A percentile compares a stretch with the other conserved stretches of the same genome.
Evolutionary conservation across 1,140 invertebrate species (phyloP).

Genomic region (Chironomus striatipennis): DNA sequence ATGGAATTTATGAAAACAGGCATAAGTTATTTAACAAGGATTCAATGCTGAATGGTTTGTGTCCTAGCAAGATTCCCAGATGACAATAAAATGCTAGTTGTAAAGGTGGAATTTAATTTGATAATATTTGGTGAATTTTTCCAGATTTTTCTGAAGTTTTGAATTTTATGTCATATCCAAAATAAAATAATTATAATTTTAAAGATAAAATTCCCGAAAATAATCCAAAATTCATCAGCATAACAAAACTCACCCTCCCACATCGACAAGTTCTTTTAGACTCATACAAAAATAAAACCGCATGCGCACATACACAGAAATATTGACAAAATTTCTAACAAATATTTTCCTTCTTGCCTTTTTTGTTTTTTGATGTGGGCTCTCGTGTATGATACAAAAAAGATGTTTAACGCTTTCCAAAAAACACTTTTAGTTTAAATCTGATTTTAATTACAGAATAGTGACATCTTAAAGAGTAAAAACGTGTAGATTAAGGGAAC

Average conservation of each 20-base stretch:
- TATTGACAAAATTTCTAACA: not conserved
- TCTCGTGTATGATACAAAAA: not conserved
- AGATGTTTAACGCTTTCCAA: not conserved
- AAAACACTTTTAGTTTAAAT: not conserved
- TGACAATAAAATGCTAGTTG: too few relatives aligned
- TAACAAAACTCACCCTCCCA: not conserved
- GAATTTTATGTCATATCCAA: too few relatives aligned
- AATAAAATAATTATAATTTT: too few relatives aligned
- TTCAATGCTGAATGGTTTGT: too few relatives aligned
- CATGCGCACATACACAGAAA: not conserved
- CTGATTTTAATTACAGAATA: slow-evolving; percentile 7
- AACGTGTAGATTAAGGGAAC: not conserved
- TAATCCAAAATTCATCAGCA: too few relatives aligned
- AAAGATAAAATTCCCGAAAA: too few relatives aligned
- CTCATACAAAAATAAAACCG: not conserved
- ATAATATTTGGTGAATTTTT: too few relatives aligned
- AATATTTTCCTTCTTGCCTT: not conserved
- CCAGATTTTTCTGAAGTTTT: too few relatives aligned
- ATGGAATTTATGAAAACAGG: too few relatives aligned
- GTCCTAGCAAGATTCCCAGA: too few relatives aligned
- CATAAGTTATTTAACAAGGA: too few relatives aligned
- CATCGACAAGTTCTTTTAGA: slow-evolving; percentile 1
- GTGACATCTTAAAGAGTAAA: not conserved
- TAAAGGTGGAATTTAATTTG: too few relatives aligned
- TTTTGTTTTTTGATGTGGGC: not conserved